Evolutionary conservation across 1,140 invertebrate genomes (phyloP).

Genomic region (Drosophila pallidifrons): DNA sequence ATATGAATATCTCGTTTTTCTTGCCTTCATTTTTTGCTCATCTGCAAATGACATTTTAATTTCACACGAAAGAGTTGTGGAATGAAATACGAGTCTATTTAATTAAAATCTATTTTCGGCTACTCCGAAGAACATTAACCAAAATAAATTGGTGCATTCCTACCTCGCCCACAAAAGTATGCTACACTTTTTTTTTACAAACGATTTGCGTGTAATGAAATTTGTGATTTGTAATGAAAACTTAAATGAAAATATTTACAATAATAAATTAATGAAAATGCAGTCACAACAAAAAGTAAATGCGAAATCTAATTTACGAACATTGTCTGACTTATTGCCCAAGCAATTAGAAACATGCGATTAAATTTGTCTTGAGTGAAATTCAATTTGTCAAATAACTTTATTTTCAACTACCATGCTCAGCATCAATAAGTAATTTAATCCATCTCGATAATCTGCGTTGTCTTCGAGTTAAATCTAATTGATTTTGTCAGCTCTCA

Average conservation of each 20-base stretch:
- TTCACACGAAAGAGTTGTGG: constrained; percentile 5
- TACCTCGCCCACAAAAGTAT: too few species aligned
- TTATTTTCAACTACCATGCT: too few species aligned
- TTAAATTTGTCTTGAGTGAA: neutral
- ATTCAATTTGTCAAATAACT: neutral
- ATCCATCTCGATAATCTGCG: neutral
- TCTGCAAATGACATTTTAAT: constrained; percentile 14
- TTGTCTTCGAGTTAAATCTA: neutral
- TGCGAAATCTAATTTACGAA: too few species aligned
- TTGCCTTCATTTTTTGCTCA: constrained; percentile 12
- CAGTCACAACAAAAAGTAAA: too few species aligned
- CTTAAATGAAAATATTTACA: too few species aligned
- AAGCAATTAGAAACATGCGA: neutral
- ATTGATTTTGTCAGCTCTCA: constrained; percentile 5
- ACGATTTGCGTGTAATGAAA: too few species aligned
- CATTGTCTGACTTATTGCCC: too few species aligned
- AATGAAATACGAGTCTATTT: constrained; percentile 14
- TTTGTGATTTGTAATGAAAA: too few species aligned
- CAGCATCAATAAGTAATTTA: neutral
- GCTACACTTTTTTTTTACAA: too few species aligned
- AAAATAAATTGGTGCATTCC: neutral
- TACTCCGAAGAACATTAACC: neutral
- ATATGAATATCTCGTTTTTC: constrained; percentile 11
- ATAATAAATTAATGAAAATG: too few species aligned
- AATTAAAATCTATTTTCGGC: constrained; percentile 15